A percentile compares a stretch with the other conserved stretches of the same genome.
Conservation (phyloP, 2,113 vertebrate species). For the Dermatemys mawii region DNA sequence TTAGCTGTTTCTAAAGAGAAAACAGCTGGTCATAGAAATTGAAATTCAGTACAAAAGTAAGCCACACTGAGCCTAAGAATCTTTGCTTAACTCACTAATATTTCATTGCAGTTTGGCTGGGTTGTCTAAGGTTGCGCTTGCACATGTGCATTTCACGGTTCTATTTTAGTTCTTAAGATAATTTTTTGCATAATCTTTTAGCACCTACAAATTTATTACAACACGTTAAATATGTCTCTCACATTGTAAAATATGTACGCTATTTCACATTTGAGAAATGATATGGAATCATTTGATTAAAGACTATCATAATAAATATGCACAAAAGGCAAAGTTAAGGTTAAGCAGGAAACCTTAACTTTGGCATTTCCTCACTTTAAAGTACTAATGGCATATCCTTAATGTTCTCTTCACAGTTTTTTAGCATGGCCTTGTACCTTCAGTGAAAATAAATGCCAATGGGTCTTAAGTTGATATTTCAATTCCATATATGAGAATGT, state of each 20-base stretch:
- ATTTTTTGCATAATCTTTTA: not conserved
- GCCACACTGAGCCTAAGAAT: not conserved
- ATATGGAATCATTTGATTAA: not conserved
- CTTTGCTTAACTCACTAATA: not conserved
- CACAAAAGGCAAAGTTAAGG: not conserved
- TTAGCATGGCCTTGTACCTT: not conserved
- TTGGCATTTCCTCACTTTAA: not conserved
- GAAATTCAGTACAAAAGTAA: not conserved
- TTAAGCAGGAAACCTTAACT: not conserved
- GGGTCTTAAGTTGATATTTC: not conserved
- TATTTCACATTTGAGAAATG: not conserved
- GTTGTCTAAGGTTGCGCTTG: not conserved
- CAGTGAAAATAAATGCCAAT: not conserved
- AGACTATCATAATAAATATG: not conserved
- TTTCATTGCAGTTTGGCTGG: not conserved
- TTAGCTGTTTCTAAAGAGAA: not conserved
- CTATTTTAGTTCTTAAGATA: not conserved
- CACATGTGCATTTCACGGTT: not conserved
- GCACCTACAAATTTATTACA: not conserved
- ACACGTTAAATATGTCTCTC: not conserved
- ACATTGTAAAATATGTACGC: not conserved
- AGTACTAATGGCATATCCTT: not conserved
- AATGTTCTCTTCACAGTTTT: not conserved
- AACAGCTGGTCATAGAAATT: not conserved
- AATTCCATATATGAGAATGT: no score